Evolutionary conservation across 2,113 vertebrate species (phyloP), one percentile per base, ranked within the genome.

Genomic region (Scolopax mira): DNA sequence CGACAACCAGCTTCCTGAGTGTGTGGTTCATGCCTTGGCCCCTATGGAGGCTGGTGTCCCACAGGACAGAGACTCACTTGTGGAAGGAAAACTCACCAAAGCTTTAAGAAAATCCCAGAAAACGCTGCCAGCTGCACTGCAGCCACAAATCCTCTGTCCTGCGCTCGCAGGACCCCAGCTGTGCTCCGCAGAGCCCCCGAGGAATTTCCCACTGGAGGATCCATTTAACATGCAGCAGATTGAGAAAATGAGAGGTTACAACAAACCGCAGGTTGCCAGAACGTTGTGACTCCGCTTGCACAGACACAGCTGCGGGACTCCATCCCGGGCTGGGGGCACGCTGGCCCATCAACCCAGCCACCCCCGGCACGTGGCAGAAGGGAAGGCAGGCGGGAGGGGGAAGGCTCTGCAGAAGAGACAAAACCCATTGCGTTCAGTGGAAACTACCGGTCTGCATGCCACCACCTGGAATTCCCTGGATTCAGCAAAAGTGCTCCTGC

Each of bases 21-120:
- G 57, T 94, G 89, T 94, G 88, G 92, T 94, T 96, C 89, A 64
- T 95, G 90, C 85, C 93, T 96, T 91, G 89, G 96, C 94, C 94
- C 96, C 96, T 93, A 90, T 92, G 90, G 94, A 96, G 94, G 96
- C 96, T 96, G 93, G 73, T 95, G 93, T 95, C 96, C 94, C 96
- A 90, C 94, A 94, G 83, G 77, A 95, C 92, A 87, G 88, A 96
- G 90, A 95, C 88, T 96, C 77, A 35, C 77, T 93, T 81, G 83
- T 90, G 90, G 93, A 97, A 89, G 93, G 83, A 73, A 94, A 94
- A 67, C 65, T 93, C 85, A 84, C 65, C 88, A 95, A 90, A 96
- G 90, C 86, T 93, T 78, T 94, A 72, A 90, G 96, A 89, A 94
- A 93, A 90, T 19, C 61, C 39, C 79, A 88, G 79, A 28, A 64